phyloP scores from a whole-genome alignment of 2,888 invertebrate species.

The Ormyrus nitidulus region DNA sequence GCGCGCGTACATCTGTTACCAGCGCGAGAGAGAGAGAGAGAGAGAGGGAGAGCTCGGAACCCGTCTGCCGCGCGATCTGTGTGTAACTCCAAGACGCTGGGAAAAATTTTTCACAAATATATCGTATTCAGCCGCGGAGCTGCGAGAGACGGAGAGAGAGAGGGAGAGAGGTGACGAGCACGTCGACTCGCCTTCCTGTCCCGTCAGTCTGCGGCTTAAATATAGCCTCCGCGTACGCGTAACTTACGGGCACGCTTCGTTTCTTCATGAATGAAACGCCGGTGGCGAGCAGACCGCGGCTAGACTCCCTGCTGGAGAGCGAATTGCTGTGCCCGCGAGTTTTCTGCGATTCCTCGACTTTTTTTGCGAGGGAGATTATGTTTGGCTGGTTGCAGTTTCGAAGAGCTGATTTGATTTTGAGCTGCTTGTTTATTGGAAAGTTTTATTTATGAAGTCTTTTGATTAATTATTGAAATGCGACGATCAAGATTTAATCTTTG shows the following conservation, averaged over 20 bases:
- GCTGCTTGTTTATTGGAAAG: no score
- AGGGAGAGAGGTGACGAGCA: constrained; percentile 27
- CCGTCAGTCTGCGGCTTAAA: constrained; percentile 71
- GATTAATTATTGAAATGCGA: no score
- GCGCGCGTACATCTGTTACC: no score
- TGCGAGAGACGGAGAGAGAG: background rate
- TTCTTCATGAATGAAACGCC: constrained; percentile 72
- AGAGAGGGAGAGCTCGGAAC: no score
- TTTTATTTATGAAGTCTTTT: no score
- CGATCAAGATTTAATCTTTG: no score
- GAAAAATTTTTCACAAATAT: constrained; percentile 49
- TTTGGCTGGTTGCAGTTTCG: no score
- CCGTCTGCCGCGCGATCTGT: background rate
- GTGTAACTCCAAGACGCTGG: constrained; percentile 23
- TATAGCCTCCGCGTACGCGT: constrained; percentile 64
- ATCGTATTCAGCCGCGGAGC: constrained; percentile 20
- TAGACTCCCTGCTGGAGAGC: constrained; percentile 26
- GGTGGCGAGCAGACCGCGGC: constrained; percentile 29
- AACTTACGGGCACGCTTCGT: constrained; percentile 67
- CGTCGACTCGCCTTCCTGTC: constrained; percentile 68
- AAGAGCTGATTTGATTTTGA: background rate
- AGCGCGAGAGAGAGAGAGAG: no score
- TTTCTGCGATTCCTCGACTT: background rate
- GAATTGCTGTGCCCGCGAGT: constrained; percentile 9
- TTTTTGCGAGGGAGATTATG: background rate